Base-by-base conservation (phyloP, 2,888 invertebrate genomes). In the Acheta domesticus region DNA sequence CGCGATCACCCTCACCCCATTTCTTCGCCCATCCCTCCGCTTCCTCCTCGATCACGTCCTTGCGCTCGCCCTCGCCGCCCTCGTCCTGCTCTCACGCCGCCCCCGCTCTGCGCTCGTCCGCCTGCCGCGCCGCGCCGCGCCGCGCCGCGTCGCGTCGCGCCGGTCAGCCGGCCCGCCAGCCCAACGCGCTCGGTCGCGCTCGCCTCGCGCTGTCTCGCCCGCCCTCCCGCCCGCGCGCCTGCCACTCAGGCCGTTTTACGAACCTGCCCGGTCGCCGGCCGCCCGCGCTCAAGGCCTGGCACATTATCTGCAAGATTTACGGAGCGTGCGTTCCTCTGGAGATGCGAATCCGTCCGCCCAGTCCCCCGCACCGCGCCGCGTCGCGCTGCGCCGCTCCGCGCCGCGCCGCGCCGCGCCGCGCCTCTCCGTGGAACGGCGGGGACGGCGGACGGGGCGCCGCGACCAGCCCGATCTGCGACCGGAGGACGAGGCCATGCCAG, bases 231-330 rank as follows among this genome's bases (percentile, higher is more conserved):
- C 62, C 19, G 62, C 62, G 62, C 62, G 62, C 62, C 62, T 62
- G 62, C 62, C 62, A 62, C 62, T 62, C 62, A 62, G 62, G 2
- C 62, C 62, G 62, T 62, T 62, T 62, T 62, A 62, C 62, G 62
- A 62, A 62, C 62, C 62, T 62, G 62, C 62, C 62, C 62, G n/a
- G 62, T 62, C 62, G 62, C 62, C 62, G 62, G n/a, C 62, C 62
- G 62, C 62, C 62, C 62, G 62, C 62, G 62, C 62, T 62, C 62
- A 62, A 62, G 62, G 62, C 62, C 62, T 62, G n/a, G 62, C 62
- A 62, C 62, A 62, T 62, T 62, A 62, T 62, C 62, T 62, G 62
- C 62, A 62, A 62, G 62, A 62, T 62, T 62, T 62, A 62, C 62
- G 62, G 62, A 62, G 62, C 62, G 62, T 62, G 62, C 62, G 62